phyloP scores from a whole-genome alignment of 2,888 invertebrate species.

The Uloborus plumipes region DNA sequence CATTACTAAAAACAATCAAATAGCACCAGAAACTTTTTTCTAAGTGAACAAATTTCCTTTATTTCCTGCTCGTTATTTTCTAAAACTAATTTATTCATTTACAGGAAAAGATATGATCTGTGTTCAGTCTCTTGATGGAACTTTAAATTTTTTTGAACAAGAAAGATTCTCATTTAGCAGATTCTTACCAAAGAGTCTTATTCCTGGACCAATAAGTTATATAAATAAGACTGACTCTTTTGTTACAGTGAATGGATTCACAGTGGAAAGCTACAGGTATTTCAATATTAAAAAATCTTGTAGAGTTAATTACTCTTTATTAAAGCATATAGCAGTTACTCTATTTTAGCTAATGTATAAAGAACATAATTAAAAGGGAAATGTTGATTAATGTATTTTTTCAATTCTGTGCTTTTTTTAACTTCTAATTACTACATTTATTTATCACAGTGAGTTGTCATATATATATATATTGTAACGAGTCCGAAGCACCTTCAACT shows the following conservation, averaged over 20 bases:
- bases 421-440: too few species aligned
- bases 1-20: too few species aligned
- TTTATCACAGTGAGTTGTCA: too few species aligned
- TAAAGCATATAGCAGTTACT: too few species aligned
- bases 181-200: constrained; percentile 82
- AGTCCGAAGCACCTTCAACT: too few species aligned
- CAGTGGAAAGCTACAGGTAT: constrained; percentile 88
- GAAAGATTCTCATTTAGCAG: constrained; percentile 89
- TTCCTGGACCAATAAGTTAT: constrained; percentile 89
- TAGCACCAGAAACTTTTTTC: too few species aligned
- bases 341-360: too few species aligned
- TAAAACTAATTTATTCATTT: not conserved
- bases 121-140: constrained; percentile 90
- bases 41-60: not conserved
- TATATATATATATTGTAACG: too few species aligned
- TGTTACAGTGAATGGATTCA: constrained; percentile 85
- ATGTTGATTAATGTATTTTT: too few species aligned
- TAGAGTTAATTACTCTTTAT: too few species aligned
- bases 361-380: too few species aligned
- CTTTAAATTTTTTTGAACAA: constrained; percentile 91
- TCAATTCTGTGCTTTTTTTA: too few species aligned
- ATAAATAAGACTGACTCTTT: constrained; percentile 86
- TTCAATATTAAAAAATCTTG: constrained; percentile 63
- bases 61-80: not conserved
- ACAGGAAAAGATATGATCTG: constrained; percentile 84